Evolutionary conservation across 2,113 vertebrate genomes (phyloP).

Genomic region (Chaenogobius annularis): DNA sequence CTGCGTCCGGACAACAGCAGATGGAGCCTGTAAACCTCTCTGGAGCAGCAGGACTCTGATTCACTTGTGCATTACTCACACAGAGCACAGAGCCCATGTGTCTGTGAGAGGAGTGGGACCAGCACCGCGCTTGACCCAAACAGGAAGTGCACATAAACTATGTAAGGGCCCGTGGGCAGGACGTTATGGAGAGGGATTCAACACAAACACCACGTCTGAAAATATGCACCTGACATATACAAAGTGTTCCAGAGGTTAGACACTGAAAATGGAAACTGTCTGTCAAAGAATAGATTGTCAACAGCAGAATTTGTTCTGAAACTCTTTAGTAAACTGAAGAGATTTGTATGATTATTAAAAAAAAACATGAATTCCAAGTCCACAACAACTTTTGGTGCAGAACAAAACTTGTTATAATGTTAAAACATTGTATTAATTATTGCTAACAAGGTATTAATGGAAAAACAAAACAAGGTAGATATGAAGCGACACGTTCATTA

Average conservation of each 20-base stretch:
- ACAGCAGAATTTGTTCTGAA: not conserved
- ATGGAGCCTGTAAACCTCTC: constrained; percentile 63
- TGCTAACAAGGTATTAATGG: too few species aligned
- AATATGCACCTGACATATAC: not conserved
- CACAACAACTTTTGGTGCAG: too few species aligned
- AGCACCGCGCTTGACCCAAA: constrained; percentile 3
- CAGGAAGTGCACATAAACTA: not conserved
- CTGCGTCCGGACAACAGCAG: constrained; percentile 64
- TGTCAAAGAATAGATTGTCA: not conserved
- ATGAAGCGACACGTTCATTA: too few species aligned
- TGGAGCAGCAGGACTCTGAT: constrained; percentile 59
- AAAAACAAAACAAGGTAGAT: too few species aligned
- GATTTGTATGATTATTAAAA: too few species aligned
- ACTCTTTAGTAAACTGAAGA: not conserved
- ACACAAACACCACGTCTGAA: not conserved
- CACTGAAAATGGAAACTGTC: not conserved
- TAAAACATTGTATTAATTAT: too few species aligned
- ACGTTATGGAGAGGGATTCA: not conserved
- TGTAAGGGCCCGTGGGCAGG: not conserved
- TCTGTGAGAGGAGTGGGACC: constrained; percentile 4
- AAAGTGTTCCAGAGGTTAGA: not conserved
- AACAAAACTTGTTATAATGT: too few species aligned
- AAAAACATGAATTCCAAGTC: too few species aligned
- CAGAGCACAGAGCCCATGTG: not conserved
- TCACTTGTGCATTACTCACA: constrained; percentile 61